A percentile compares a stretch with the other conserved stretches of the same genome.
These are phyloP conservation scores for Amphimedon queenslandica DNA, from an alignment of 37 sponge, comb jelly and placozoan genomes.

Conservation along the genomic window DNA sequence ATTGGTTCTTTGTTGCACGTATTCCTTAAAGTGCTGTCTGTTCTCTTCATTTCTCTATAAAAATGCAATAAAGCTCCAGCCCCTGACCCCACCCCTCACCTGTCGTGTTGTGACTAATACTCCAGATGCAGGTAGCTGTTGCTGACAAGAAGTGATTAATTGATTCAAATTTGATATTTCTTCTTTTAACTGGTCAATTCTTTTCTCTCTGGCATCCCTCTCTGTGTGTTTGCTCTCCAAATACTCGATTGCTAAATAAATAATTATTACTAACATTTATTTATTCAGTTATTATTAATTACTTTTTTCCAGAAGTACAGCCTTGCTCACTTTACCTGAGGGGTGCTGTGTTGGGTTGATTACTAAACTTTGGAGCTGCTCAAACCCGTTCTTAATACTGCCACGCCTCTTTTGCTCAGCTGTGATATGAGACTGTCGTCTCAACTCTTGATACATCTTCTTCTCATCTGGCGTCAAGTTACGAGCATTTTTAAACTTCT, in stretches of 20 bases:
- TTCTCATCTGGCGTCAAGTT: conserved; percentile 54
- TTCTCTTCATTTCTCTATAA: conserved; percentile 72
- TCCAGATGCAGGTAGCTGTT: conserved; percentile 84
- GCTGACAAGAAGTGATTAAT: conserved; percentile 60
- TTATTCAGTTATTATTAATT: not conserved
- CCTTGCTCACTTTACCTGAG: conserved; percentile 78
- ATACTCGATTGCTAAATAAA: conserved; percentile 56
- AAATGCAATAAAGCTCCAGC: not conserved
- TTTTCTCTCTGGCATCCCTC: conserved; percentile 40
- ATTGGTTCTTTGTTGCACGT: conserved; percentile 57
- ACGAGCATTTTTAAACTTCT: conserved; percentile 19
- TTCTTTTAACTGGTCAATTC: conserved; percentile 34
- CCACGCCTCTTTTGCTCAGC: conserved; percentile 90
- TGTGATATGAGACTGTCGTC: conserved; percentile 82
- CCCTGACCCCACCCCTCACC: conserved; percentile 16
- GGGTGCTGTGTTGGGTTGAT: conserved; percentile 45
- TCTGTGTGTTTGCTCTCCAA: conserved; percentile 44
- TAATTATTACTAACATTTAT: not conserved
- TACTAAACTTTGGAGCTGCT: conserved; percentile 68
- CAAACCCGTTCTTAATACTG: conserved; percentile 82
- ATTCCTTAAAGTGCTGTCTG: conserved; percentile 61
- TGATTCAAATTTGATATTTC: conserved; percentile 59
- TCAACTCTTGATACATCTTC: conserved; percentile 63
- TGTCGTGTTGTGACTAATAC: conserved; percentile 74
- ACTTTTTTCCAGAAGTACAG: conserved; percentile 72